These are phyloP conservation scores for Ardeotis arabs DNA, from an alignment of 2,113 vertebrate genomes.

Conservation along the genomic window DNA sequence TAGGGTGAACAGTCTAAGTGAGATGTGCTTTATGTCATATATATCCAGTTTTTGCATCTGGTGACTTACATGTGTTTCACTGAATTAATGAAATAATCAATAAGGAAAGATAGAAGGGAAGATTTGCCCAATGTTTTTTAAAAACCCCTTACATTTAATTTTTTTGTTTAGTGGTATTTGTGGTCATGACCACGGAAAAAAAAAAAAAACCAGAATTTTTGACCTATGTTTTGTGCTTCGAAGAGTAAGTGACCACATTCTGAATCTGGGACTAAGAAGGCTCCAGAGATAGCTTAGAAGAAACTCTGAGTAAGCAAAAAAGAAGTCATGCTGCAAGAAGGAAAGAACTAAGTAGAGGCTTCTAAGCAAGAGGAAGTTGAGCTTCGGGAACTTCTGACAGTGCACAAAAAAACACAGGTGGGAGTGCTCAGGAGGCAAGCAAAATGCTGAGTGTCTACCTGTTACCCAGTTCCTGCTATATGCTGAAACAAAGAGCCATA, in stretches of 20 bases:
- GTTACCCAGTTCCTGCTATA: background rate
- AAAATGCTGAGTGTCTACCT: background rate
- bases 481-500: background rate
- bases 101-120: background rate
- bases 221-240: background rate
- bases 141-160: background rate
- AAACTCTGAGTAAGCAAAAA: conserved; percentile 2
- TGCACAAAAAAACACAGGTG: background rate
- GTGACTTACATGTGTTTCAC: background rate
- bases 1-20: background rate
- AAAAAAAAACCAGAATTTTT: background rate
- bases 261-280: background rate
- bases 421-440: background rate
- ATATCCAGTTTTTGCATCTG: background rate
- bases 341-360: background rate
- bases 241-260: background rate
- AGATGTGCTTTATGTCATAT: background rate
- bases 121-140: background rate
- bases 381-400: background rate
- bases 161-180: background rate
- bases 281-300: background rate
- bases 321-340: background rate
- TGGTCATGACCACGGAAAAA: background rate
- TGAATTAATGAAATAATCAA: background rate
- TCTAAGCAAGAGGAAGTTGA: background rate